Base-by-base conservation (phyloP, 2,888 invertebrate species). In the Nymphalis polychloros region DNA sequence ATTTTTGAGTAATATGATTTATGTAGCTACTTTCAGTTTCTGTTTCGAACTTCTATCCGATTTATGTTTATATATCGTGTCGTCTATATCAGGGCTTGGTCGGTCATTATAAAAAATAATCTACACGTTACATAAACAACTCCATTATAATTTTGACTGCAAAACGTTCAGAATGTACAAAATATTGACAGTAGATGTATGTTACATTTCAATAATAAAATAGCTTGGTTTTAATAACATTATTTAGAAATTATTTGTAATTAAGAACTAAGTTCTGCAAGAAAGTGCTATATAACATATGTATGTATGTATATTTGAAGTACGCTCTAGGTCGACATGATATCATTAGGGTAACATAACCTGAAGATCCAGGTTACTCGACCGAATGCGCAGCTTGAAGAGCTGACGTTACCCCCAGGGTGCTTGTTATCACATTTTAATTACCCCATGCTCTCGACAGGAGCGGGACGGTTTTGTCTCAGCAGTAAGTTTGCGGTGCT, bases 381-480 rank as follows among this genome's bases (percentile, higher is more conserved):
- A 52, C 31, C 60, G 65, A 60, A 60, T 48, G 35, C 55, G 49
- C 55, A 61, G 10, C 57, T 19, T 48, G 59, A 63, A 65, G 47
- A 62, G 61, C 20, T 41, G 35, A 62, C 59, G 46, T 50, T 65
- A 65, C 57, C 55, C 59, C 72, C 41, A 62, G 48, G 63, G 55
- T 65, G 55, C 68, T 72, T 68, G 70, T 72, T 72, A 72, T 63
- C 63, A 57, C 64, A 59, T 65, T 60, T 67, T 71, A 73, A 73
- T 73, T 71, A 71, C 65, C 64, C 31, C 8, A 59, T 63, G 62
- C 68, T 69, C 68, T 69, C 52, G 66, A 55, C 62, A 64, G 62
- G 52, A 31, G 53, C 46, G 50, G n/a, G 35, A 53, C 41, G 48
- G 35, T 65, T 71, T 71, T 71, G 65, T 68, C 48, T 64, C 52